phyloP scores from a whole-genome alignment of 2,888 invertebrate species.

The Buathra laborator region DNA sequence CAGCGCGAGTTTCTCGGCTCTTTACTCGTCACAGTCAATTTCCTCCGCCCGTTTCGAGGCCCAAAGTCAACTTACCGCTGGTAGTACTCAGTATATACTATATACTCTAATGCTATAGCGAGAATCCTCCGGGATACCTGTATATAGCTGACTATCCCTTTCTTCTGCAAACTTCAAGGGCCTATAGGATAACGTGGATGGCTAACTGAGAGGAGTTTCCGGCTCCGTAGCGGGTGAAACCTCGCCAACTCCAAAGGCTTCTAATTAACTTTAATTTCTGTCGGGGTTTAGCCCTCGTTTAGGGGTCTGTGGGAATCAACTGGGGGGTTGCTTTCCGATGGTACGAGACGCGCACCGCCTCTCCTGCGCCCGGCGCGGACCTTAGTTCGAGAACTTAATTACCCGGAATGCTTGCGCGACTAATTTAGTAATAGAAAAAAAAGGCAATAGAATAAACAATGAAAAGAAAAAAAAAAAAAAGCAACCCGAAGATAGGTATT shows the following conservation, averaged over 20 bases:
- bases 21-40: constrained; percentile 64
- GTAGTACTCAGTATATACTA: background rate
- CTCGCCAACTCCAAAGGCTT: constrained; percentile 62
- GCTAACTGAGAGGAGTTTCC: constrained; percentile 47
- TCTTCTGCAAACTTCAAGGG: constrained; percentile 40
- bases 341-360: background rate
- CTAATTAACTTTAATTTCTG: constrained; percentile 66
- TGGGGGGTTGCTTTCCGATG: background rate
- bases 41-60: constrained; percentile 48
- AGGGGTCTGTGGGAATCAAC: background rate
- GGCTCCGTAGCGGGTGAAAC: constrained; percentile 48
- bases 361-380: background rate
- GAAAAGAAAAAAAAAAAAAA: background rate
- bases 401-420: background rate
- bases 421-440: background rate
- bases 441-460: background rate
- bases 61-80: constrained; percentile 57
- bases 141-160: constrained; percentile 30
- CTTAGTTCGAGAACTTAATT: background rate
- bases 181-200: constrained; percentile 16
- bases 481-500: background rate
- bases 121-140: background rate
- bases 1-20: constrained; percentile 35
- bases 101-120: constrained; percentile 38
- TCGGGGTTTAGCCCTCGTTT: constrained; percentile 40